Evolutionary conservation across 2,797 vertebrate genomes (phyloP).

Genomic region (Sebastes trivittatus): DNA sequence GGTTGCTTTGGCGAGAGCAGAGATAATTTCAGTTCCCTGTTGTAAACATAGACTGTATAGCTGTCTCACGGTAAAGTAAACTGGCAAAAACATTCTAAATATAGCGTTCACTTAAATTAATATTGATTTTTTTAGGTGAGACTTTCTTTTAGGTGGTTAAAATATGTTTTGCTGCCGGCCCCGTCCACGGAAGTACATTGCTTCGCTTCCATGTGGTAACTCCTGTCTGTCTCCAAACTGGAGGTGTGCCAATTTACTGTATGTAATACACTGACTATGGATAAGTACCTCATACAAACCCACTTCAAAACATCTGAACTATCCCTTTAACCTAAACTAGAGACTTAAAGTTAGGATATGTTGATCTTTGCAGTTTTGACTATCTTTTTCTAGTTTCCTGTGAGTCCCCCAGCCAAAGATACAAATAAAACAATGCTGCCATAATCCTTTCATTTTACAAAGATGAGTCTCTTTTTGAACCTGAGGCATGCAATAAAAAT

Average conservation of each 20-base stretch:
- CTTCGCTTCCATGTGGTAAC: accelerated
- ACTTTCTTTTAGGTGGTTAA: too few species aligned
- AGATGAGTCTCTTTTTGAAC: neutral
- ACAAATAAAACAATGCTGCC: neutral
- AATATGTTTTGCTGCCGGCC: too few species aligned
- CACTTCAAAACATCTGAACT: accelerated
- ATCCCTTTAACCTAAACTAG: too few species aligned
- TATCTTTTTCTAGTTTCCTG: neutral
- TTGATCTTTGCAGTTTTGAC: neutral
- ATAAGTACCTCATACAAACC: neutral
- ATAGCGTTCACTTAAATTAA: too few species aligned
- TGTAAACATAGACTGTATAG: too few species aligned
- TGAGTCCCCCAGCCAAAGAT: neutral
- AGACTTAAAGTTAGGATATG: neutral
- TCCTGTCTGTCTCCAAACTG: too few species aligned
- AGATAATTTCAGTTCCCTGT: accelerated
- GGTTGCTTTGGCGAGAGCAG: too few species aligned
- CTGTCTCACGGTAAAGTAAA: too few species aligned
- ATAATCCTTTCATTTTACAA: neutral
- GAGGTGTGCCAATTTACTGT: too few species aligned
- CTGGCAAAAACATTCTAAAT: accelerated
- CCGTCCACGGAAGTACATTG: too few species aligned
- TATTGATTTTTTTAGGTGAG: accelerated
- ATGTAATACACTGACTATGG: neutral
- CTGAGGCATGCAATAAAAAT: neutral